Evolutionary conservation across 1,140 invertebrate species (phyloP).

Genomic region (Eueides isabella): DNA sequence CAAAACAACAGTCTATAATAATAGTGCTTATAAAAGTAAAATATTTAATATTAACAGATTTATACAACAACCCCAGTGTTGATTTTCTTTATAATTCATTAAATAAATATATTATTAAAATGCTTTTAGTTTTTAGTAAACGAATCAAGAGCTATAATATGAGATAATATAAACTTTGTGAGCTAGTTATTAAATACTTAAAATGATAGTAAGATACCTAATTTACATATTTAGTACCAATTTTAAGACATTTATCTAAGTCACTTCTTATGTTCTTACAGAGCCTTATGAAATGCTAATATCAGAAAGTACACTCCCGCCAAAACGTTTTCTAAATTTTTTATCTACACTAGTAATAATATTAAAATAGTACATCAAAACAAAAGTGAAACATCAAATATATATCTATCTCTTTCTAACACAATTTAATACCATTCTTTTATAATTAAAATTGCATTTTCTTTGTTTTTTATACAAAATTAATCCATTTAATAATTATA

Average conservation of each 20-base stretch:
- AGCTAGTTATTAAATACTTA: background rate
- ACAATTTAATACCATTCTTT: no score
- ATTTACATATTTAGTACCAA: conserved; percentile 11
- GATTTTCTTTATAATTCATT: conserved; percentile 14
- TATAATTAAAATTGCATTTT: background rate
- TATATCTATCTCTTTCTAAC: background rate
- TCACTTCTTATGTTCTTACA: conserved; percentile 22
- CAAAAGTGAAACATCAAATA: background rate
- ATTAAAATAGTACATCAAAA: background rate
- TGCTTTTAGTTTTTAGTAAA: conserved; percentile 20
- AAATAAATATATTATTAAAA: conserved; percentile 4
- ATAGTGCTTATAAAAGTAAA: background rate
- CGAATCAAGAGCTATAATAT: background rate
- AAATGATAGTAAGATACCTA: background rate
- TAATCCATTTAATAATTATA: no score
- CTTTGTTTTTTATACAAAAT: no score
- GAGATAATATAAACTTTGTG: conserved; percentile 3
- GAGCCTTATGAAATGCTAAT: conserved; percentile 21
- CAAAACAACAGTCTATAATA: background rate
- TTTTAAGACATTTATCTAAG: conserved; percentile 26
- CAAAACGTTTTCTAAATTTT: conserved; percentile 26
- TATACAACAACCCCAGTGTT: conserved; percentile 13
- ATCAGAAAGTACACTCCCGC: conserved; percentile 27
- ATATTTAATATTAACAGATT: background rate
- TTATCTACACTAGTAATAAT: conserved; percentile 4